Percentiles rank a stretch among this genome's conserved stretches.
These are phyloP conservation scores for Nesoenas mayeri DNA, from an alignment of 2,113 vertebrate species.

Conservation along the genomic window DNA sequence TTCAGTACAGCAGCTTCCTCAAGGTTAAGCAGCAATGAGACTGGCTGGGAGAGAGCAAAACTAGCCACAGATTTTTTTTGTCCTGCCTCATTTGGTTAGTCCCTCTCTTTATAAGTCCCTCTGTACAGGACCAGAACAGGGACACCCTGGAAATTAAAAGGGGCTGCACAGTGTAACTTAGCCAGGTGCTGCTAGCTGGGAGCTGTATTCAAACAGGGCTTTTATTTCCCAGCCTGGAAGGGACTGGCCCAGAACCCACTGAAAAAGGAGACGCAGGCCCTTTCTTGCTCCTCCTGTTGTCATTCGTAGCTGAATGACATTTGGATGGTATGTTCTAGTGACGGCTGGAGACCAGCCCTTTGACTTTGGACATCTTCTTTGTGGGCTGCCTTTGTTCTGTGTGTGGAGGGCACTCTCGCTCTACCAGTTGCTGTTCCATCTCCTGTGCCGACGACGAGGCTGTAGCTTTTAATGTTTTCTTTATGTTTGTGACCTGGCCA, in stretches of 20 bases:
- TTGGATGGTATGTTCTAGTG: conserved; percentile 75
- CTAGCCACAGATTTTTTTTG: background rate
- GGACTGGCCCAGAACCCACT: conserved; percentile 74
- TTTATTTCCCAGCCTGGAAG: conserved; percentile 22
- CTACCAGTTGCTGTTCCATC: conserved; percentile 79
- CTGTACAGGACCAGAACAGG: conserved; percentile 26
- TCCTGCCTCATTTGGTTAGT: background rate
- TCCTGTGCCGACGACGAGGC: conserved; percentile 78
- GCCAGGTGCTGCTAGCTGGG: conserved; percentile 47
- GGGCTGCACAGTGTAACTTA: conserved; percentile 44
- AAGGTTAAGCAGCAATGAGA: conserved; percentile 46
- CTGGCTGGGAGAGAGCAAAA: conserved; percentile 50
- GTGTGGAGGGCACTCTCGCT: conserved; percentile 77
- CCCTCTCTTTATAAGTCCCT: background rate
- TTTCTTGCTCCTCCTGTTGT: conserved; percentile 53
- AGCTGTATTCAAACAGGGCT: conserved; percentile 17
- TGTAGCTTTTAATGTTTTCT: conserved; percentile 81
- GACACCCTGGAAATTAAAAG: background rate
- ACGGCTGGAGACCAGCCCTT: conserved; percentile 85
- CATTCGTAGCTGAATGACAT: conserved; percentile 66
- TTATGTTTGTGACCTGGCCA: conserved; percentile 81
- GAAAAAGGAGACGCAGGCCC: conserved; percentile 60
- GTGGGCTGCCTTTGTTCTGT: conserved; percentile 81
- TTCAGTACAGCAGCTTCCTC: conserved; percentile 31
- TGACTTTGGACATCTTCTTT: conserved; percentile 88